Evolutionary conservation across 1,140 invertebrate species (phyloP).

Genomic region (Telenomus remus): DNA sequence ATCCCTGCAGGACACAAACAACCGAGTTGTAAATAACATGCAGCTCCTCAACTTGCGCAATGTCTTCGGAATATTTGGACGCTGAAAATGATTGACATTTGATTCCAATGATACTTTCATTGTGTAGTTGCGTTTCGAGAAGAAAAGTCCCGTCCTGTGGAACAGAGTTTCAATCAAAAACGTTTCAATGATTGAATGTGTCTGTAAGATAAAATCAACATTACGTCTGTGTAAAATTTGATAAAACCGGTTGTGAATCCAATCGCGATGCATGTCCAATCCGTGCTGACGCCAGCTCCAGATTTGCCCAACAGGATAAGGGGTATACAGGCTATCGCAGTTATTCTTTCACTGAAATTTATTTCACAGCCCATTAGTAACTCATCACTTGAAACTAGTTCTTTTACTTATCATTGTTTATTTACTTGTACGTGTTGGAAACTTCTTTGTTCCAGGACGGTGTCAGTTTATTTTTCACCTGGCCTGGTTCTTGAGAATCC

Average conservation of each 20-base stretch:
- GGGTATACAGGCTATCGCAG: constrained; percentile 78
- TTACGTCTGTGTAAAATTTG: constrained; percentile 90
- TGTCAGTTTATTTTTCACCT: constrained; percentile 74
- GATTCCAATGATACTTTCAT: constrained; percentile 85
- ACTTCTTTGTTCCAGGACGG: constrained; percentile 72
- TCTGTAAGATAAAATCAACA: too few relatives aligned
- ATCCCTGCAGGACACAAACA: constrained; percentile 88
- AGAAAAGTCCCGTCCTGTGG: constrained; percentile 85
- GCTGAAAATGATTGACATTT: constrained; percentile 87
- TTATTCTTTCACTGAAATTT: constrained; percentile 77
- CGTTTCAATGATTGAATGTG: too few relatives aligned
- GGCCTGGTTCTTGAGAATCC: constrained; percentile 74
- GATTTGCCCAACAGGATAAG: constrained; percentile 82
- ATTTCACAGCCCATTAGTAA: constrained; percentile 11
- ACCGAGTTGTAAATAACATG: constrained; percentile 85
- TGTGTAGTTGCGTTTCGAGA: constrained; percentile 89
- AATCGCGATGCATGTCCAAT: constrained; percentile 94
- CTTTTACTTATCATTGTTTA: constrained; percentile 21
- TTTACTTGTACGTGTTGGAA: constrained; percentile 69
- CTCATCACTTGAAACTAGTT: constrained; percentile 23
- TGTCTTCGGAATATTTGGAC: constrained; percentile 77
- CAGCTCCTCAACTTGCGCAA: constrained; percentile 85
- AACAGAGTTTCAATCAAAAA: not conserved
- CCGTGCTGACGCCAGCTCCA: constrained; percentile 81
- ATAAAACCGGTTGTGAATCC: constrained; percentile 91